These are phyloP conservation scores for Blennius ocellaris DNA, from an alignment of 2,113 vertebrate species.

Conservation along the genomic window DNA sequence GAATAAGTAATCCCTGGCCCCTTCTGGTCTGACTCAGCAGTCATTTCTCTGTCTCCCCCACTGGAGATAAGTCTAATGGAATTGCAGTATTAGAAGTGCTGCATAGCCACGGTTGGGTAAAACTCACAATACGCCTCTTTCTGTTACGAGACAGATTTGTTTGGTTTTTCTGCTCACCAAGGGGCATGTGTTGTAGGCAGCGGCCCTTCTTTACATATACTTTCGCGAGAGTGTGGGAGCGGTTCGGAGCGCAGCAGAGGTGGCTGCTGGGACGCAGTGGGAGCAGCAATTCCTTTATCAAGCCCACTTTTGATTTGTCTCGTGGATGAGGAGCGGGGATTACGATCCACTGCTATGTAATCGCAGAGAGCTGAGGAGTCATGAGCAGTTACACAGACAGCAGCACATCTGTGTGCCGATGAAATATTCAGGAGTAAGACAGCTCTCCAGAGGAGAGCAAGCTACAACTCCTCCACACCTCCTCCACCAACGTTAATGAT, in stretches of 20 bases:
- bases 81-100: constrained; percentile 65
- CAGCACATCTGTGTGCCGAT: constrained; percentile 86
- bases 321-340: constrained; percentile 59
- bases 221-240: constrained; percentile 54
- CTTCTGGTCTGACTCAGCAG: constrained; percentile 76
- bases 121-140: constrained; percentile 70
- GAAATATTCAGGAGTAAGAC: constrained; percentile 86
- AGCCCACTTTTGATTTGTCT: constrained; percentile 54
- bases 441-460: constrained; percentile 78
- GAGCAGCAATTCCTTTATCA: constrained; percentile 49
- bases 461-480: constrained; percentile 80
- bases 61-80: constrained; percentile 75
- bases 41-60: constrained; percentile 66
- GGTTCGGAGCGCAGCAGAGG: constrained; percentile 55
- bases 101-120: constrained; percentile 64
- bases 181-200: constrained; percentile 58
- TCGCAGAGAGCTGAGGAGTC: constrained; percentile 75
- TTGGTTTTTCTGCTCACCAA: constrained; percentile 58
- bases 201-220: constrained; percentile 53
- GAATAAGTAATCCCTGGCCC: constrained; percentile 69
- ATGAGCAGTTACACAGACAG: constrained; percentile 83
- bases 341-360: constrained; percentile 69
- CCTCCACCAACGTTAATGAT: constrained; percentile 84
- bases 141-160: constrained; percentile 71
- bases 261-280: constrained; percentile 47